Evolutionary conservation across 2,888 invertebrate genomes (phyloP).

Genomic region (Caenorhabditis macrosperma): DNA sequence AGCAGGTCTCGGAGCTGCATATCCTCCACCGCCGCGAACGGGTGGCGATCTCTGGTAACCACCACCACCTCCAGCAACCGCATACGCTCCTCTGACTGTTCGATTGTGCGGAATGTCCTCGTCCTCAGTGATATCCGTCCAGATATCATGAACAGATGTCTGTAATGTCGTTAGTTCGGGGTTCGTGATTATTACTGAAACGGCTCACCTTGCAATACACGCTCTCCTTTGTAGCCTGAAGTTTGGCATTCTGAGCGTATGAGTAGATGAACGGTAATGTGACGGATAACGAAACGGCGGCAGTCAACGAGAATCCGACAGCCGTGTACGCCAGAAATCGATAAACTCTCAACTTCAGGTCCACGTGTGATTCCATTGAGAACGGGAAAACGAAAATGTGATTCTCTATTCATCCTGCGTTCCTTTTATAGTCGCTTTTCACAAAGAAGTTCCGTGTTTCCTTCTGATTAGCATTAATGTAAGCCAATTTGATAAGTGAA

Average conservation of each 20-base stretch:
- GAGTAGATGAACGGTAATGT: conserved; percentile 40
- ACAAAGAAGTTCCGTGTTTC: not conserved
- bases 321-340: conserved; percentile 41
- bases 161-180: too few species aligned
- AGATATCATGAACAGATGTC: conserved; percentile 34
- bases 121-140: conserved; percentile 34
- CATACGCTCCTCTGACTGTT: conserved; percentile 37
- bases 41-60: not conserved
- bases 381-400: not conserved
- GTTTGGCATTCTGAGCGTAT: conserved; percentile 25
- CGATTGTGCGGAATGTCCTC: conserved; percentile 13
- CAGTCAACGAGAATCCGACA: conserved; percentile 26
- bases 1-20: conserved; percentile 1
- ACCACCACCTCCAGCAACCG: conserved; percentile 8
- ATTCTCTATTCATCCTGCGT: not conserved
- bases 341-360: conserved; percentile 22
- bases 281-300: conserved; percentile 28
- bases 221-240: conserved; percentile 15
- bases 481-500: conserved; percentile 3
- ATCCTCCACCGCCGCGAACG: conserved; percentile 7
- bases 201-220: conserved; percentile 45
- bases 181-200: too few species aligned
- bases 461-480: conserved; percentile 2
- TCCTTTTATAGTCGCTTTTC: not conserved
- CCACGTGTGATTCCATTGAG: conserved; percentile 39